Conservation (phyloP, 2,888 invertebrate species). For the Palloptera scutellata region DNA sequence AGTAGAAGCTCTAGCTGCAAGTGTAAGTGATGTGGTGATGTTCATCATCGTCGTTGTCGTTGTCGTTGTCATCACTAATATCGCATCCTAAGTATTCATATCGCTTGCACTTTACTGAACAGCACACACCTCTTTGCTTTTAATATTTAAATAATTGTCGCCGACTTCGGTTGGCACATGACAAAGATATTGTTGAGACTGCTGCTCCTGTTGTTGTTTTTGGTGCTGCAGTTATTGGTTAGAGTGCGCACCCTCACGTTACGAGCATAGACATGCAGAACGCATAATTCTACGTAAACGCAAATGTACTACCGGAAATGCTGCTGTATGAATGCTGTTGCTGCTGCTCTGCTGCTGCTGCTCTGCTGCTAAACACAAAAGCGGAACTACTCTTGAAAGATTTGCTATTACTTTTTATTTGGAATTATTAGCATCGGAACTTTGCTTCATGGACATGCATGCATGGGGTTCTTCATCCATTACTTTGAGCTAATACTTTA, state of each 20-base stretch:
- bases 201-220: neutral
- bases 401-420: constrained; percentile 44
- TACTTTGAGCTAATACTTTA: too few relatives aligned
- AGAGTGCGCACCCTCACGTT: too few relatives aligned
- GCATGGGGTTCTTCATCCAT: too few relatives aligned
- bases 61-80: too few relatives aligned
- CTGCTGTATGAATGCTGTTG: constrained; percentile 17
- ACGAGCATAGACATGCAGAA: too few relatives aligned
- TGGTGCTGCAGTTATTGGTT: constrained; percentile 1
- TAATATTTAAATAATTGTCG: too few relatives aligned
- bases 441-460: neutral
- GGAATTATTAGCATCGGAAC: neutral
- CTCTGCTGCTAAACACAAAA: constrained; percentile 51
- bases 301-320: constrained; percentile 24
- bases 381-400: constrained; percentile 65
- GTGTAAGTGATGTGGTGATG: too few relatives aligned
- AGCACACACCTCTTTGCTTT: too few relatives aligned
- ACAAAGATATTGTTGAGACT: constrained; percentile 18
- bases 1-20: too few relatives aligned
- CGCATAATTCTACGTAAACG: neutral
- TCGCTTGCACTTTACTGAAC: too few relatives aligned
- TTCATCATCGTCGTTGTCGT: too few relatives aligned
- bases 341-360: constrained; percentile 6
- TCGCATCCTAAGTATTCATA: too few relatives aligned
- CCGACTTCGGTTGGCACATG: constrained; percentile 17